Conservation (phyloP, 2,113 vertebrate genomes). For the Clarias gariepinus region DNA sequence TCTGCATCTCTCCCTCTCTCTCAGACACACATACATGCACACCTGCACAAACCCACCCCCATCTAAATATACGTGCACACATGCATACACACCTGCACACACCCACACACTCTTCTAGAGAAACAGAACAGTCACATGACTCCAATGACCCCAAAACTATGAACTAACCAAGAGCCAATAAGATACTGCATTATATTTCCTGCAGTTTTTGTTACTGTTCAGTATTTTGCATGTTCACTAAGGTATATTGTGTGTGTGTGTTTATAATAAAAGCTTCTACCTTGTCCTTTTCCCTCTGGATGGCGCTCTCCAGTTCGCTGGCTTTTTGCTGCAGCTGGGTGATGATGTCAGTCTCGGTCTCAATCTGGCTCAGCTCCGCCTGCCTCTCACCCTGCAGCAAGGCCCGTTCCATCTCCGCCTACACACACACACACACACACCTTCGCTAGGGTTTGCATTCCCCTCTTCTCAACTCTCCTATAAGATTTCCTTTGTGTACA, state of each 20-base stretch:
- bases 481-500: constrained; percentile 27
- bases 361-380: constrained; percentile 79
- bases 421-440: constrained; percentile 37
- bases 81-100: background rate
- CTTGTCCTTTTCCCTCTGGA: constrained; percentile 90
- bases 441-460: background rate
- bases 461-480: constrained; percentile 22
- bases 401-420: constrained; percentile 94
- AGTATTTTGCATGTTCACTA: background rate
- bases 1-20: background rate
- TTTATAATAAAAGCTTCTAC: constrained; percentile 63
- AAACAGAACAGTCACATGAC: background rate
- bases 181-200: background rate
- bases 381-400: constrained; percentile 90
- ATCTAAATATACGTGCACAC: no score
- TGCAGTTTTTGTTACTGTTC: background rate
- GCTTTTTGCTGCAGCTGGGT: constrained; percentile 87
- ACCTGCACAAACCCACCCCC: background rate
- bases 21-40: background rate
- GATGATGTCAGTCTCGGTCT: constrained; percentile 79
- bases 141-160: background rate
- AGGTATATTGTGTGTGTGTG: background rate
- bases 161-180: background rate
- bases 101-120: background rate
- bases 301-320: constrained; percentile 79